phyloP scores from a whole-genome alignment of 2,113 vertebrate species.

The Sebastes fasciatus region DNA sequence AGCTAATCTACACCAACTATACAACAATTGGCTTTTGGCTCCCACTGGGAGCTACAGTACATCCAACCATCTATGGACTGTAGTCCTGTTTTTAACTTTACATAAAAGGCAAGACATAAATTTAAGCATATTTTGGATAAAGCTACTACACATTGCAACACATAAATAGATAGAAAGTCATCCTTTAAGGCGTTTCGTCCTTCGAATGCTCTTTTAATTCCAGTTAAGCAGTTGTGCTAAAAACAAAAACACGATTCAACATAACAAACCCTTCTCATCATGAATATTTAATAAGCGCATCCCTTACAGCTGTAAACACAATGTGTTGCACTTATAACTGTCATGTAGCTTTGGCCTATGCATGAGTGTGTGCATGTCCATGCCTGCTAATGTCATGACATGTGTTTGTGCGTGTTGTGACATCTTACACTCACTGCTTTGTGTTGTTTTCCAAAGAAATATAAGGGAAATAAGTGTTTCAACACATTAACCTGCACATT shows the following conservation, averaged over 20 bases:
- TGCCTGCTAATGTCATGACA: slow-evolving; percentile 10
- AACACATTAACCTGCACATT: not conserved
- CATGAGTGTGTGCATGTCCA: slow-evolving; percentile 7
- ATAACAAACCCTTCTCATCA: slow-evolving; percentile 44
- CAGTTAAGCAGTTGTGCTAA: slow-evolving; percentile 10
- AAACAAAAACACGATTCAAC: slow-evolving; percentile 56
- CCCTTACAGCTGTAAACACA: slow-evolving; percentile 44
- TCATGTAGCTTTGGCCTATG: slow-evolving; percentile 13
- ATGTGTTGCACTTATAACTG: not conserved
- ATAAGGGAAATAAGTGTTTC: slow-evolving; percentile 12
- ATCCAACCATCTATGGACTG: not conserved
- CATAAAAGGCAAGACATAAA: not conserved
- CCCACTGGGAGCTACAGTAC: not conserved
- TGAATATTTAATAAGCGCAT: slow-evolving; percentile 41
- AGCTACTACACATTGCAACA: not conserved
- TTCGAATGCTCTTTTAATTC: slow-evolving; percentile 41
- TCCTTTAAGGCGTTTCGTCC: slow-evolving; percentile 42
- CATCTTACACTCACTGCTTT: not conserved
- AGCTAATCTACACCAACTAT: not conserved
- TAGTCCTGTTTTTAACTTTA: slow-evolving; percentile 14
- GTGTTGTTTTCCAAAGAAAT: slow-evolving; percentile 33
- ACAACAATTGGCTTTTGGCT: not conserved
- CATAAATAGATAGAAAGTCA: not conserved
- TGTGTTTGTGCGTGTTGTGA: not conserved
- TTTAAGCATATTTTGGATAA: slow-evolving; percentile 1